A percentile compares a stretch with the other conserved stretches of the same genome.
Conservation (phyloP, 2,113 vertebrate genomes). For the Coryphaenoides rupestris region DNA sequence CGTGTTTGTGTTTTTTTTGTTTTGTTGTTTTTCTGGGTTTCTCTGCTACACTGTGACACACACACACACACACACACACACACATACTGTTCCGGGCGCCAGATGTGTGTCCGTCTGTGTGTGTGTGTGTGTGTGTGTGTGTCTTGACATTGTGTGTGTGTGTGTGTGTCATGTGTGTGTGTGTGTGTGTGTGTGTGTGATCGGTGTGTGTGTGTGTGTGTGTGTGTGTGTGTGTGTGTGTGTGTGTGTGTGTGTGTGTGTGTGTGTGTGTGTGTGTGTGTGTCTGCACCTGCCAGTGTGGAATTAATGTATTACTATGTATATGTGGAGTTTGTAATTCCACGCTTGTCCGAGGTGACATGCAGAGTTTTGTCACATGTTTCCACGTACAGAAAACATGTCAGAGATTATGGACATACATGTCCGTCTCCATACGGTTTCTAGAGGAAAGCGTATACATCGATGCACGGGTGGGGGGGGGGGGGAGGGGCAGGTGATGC, state of each 20-base stretch:
- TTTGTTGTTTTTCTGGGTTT: too few relatives aligned
- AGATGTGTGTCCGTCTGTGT: neutral
- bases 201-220: neutral
- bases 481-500: conserved; percentile 33
- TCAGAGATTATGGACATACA: too few relatives aligned
- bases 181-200: too few relatives aligned
- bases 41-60: too few relatives aligned
- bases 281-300: neutral
- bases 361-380: neutral
- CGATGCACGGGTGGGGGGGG: neutral
- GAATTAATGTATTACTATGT: neutral
- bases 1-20: conserved; percentile 27
- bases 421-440: neutral
- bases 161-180: too few relatives aligned
- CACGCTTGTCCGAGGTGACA: neutral
- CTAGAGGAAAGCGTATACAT: neutral
- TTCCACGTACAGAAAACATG: too few relatives aligned
- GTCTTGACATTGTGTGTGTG: conserved; percentile 52
- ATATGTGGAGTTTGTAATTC: neutral
- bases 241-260: neutral
- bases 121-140: too few relatives aligned
- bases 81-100: conserved; percentile 20
- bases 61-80: too few relatives aligned
- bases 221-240: too few relatives aligned
- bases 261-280: too few relatives aligned